Conservation (phyloP, 2,888 invertebrate genomes). For the Phyllotreta striolata region DNA sequence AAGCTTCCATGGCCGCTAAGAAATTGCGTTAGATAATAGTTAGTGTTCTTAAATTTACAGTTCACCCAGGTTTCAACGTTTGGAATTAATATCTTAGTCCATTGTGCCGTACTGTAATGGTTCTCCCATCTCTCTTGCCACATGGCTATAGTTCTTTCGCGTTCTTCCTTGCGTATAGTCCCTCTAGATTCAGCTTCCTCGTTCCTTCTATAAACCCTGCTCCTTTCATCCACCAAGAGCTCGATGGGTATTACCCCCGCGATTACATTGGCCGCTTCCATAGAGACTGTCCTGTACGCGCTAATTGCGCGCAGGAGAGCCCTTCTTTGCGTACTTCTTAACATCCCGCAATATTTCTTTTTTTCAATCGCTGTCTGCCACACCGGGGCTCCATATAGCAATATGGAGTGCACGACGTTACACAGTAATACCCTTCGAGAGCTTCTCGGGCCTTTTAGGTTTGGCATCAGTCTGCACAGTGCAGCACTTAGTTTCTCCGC, state of each 20-base stretch:
- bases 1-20: no score
- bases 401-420: constrained; percentile 7
- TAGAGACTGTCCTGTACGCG: constrained; percentile 31
- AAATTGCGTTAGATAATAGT: no score
- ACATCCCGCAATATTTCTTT: not conserved
- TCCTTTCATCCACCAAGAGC: constrained; percentile 33
- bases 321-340: not conserved
- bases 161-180: not conserved
- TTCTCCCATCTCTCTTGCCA: constrained; percentile 20
- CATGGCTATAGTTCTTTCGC: not conserved
- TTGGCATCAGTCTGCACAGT: constrained; percentile 1
- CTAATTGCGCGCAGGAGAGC: constrained; percentile 10
- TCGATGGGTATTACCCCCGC: constrained; percentile 32
- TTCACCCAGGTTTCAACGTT: no score
- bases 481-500: not conserved
- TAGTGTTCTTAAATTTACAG: no score
- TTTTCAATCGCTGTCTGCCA: not conserved
- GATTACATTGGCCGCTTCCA: constrained; percentile 30
- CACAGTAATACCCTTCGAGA: constrained; percentile 1
- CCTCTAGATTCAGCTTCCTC: constrained; percentile 8
- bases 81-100: no score
- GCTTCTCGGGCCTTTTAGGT: constrained; percentile 2
- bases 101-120: constrained; percentile 6
- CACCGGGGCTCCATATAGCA: constrained; percentile 12
- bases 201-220: not conserved